These are phyloP conservation scores for Episyrphus balteatus DNA, from an alignment of 1,140 invertebrate species.

Conservation along the genomic window DNA sequence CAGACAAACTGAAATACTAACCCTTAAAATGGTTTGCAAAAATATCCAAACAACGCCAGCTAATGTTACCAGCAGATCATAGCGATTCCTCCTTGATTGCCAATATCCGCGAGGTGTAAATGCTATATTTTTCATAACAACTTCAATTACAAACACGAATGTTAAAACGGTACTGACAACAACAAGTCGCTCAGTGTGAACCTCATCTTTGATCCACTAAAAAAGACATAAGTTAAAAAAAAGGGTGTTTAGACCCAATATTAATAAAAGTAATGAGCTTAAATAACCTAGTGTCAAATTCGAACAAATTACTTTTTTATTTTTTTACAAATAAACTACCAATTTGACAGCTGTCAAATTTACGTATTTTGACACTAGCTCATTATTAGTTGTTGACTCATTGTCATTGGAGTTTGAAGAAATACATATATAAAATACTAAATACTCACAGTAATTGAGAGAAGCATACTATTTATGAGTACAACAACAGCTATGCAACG, in stretches of 20 bases:
- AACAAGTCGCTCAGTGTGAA: constrained; percentile 69
- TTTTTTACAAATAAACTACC: too few species aligned
- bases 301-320: too few species aligned
- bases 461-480: constrained; percentile 79
- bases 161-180: constrained; percentile 77
- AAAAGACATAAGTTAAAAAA: constrained; percentile 17
- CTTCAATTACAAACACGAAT: constrained; percentile 80
- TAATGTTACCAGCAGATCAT: constrained; percentile 94
- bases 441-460: constrained; percentile 76
- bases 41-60: constrained; percentile 95
- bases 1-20: constrained; percentile 33
- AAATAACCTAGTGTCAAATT: too few species aligned
- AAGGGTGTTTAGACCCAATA: too few species aligned
- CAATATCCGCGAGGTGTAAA: constrained; percentile 97
- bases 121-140: constrained; percentile 93
- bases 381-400: neutral
- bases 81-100: constrained; percentile 94
- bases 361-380: too few species aligned
- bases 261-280: too few species aligned
- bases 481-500: constrained; percentile 86
- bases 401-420: neutral
- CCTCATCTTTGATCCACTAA: constrained; percentile 73
- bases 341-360: too few species aligned
- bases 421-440: neutral
- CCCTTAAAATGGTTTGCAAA: constrained; percentile 80